A percentile compares a stretch with the other conserved stretches of the same genome.
Evolutionary conservation across 1,140 invertebrate species (phyloP).

Genomic region (Ceratina japonica): DNA sequence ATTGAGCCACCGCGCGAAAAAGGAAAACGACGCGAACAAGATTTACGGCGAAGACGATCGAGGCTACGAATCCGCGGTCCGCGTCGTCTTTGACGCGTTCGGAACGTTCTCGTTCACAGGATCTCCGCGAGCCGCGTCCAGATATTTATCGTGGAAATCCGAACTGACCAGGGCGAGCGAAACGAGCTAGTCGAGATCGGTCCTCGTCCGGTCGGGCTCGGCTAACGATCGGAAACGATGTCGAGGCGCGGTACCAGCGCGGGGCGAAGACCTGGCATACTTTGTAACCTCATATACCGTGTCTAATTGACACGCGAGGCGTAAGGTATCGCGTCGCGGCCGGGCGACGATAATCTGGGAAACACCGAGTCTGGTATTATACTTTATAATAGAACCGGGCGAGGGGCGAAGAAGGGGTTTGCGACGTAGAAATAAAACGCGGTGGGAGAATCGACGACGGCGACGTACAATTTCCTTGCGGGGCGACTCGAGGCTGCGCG

Average conservation of each 20-base stretch:
- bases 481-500: background rate
- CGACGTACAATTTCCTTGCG: slow-evolving; percentile 62
- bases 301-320: slow-evolving; percentile 76
- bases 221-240: slow-evolving; percentile 60
- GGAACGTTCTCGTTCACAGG: no score
- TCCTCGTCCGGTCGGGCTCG: slow-evolving; percentile 43
- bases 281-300: slow-evolving; percentile 69
- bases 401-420: background rate
- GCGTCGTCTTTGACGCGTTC: no score
- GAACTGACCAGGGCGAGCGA: background rate
- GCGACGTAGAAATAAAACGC: background rate
- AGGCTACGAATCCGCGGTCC: background rate
- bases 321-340: slow-evolving; percentile 63
- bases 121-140: background rate
- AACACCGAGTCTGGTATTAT: slow-evolving; percentile 70
- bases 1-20: slow-evolving; percentile 52
- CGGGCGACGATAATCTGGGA: slow-evolving; percentile 70
- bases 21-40: slow-evolving; percentile 36
- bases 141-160: slow-evolving; percentile 31
- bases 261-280: slow-evolving; percentile 66
- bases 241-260: slow-evolving; percentile 37
- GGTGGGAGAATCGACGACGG: slow-evolving; percentile 52
- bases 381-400: slow-evolving; percentile 70
- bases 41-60: slow-evolving; percentile 36
- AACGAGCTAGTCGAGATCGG: slow-evolving; percentile 29